phyloP scores from a whole-genome alignment of 2,113 vertebrate species.

The Corythaeola cristata region DNA sequence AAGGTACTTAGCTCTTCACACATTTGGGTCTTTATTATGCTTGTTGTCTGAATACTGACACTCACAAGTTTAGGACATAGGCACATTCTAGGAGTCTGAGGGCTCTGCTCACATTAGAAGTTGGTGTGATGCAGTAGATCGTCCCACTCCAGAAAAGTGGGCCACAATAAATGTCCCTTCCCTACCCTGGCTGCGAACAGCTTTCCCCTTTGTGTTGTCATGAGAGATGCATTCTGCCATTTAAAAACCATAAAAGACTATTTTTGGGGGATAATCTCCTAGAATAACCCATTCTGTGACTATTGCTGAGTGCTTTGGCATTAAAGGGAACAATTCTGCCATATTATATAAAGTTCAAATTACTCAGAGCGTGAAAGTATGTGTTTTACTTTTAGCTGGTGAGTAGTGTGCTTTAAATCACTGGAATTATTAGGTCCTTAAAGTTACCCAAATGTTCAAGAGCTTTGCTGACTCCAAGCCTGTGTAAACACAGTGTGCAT shows the following conservation, averaged over 20 bases:
- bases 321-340: not conserved
- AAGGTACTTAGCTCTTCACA: not conserved
- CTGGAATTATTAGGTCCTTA: not conserved
- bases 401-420: not conserved
- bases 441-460: not conserved
- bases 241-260: not conserved
- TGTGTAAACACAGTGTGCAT: not conserved
- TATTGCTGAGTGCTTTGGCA: not conserved
- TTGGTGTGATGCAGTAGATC: too few relatives aligned
- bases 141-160: not conserved
- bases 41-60: not conserved
- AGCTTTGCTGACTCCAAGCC: not conserved
- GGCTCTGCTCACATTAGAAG: not conserved
- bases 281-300: not conserved
- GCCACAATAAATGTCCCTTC: not conserved
- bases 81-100: rapidly evolving
- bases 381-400: not conserved
- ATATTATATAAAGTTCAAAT: not conserved
- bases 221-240: not conserved
- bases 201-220: not conserved
- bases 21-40: not conserved
- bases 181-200: not conserved
- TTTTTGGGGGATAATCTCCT: not conserved
- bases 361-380: not conserved
- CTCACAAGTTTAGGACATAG: not conserved